Conservation (phyloP, 2,113 vertebrate genomes). For the Scomber japonicus region DNA sequence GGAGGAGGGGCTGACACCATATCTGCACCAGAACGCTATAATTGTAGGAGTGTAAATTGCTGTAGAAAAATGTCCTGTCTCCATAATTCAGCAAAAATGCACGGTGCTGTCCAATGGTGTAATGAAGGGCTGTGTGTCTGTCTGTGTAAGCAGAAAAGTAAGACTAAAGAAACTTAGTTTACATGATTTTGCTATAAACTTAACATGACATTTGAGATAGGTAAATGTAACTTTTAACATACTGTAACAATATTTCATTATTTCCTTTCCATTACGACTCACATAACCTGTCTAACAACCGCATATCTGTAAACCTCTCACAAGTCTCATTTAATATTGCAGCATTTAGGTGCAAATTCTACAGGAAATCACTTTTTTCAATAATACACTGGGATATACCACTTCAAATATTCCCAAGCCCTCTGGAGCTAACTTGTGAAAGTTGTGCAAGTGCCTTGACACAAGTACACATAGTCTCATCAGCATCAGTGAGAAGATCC, state of each 20-base stretch:
- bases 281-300: neutral
- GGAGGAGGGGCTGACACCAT: constrained; percentile 83
- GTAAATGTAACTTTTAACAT: neutral
- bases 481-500: constrained; percentile 25
- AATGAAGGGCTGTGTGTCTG: constrained; percentile 70
- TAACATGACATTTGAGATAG: neutral
- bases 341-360: neutral
- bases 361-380: neutral
- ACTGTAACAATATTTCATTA: neutral
- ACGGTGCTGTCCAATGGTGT: constrained; percentile 42
- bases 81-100: constrained; percentile 71
- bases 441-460: neutral
- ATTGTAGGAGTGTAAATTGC: constrained; percentile 86
- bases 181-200: neutral
- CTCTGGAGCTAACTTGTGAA: constrained; percentile 23
- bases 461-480: neutral
- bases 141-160: constrained; percentile 67
- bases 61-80: constrained; percentile 74
- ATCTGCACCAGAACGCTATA: constrained; percentile 78
- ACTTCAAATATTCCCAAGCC: neutral
- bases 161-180: constrained; percentile 41
- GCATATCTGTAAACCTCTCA: neutral
- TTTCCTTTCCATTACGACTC: neutral
- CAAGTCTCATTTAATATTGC: neutral
- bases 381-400: neutral